Conservation (phyloP, 1,140 invertebrate species). For the Brevipalpus yothersi region DNA sequence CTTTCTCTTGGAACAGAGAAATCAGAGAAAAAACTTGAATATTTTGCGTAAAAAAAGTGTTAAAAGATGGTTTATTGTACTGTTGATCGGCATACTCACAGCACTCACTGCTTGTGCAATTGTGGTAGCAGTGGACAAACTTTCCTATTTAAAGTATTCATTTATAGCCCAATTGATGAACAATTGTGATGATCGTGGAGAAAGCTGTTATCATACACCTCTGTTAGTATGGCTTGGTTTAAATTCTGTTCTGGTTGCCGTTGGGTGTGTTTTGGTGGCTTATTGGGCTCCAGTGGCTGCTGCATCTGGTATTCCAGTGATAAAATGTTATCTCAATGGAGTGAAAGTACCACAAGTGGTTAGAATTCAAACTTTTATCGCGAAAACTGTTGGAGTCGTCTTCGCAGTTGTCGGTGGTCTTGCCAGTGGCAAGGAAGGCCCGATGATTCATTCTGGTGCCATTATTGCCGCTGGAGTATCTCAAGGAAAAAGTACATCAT, state of each 20-base stretch:
- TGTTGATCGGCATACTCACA: conserved; percentile 77
- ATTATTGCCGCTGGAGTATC: conserved; percentile 91
- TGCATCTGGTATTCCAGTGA: conserved; percentile 92
- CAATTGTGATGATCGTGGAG: conserved; percentile 28
- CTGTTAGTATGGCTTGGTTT: conserved; percentile 48
- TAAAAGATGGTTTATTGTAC: conserved; percentile 65
- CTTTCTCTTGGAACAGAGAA: conserved; percentile 43
- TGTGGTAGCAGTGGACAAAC: conserved; percentile 62
- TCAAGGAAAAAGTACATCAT: conserved; percentile 80
- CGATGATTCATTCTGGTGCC: conserved; percentile 98
- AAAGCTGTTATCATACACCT: conserved; percentile 40
- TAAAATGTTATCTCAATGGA: conserved; percentile 98
- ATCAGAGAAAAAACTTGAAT: conserved; percentile 71
- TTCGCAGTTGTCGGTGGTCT: conserved; percentile 80
- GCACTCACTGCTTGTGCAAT: conserved; percentile 68
- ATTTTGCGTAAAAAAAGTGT: conserved; percentile 32
- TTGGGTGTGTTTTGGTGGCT: conserved; percentile 57
- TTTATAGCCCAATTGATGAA: conserved; percentile 40
- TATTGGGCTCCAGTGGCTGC: conserved; percentile 57
- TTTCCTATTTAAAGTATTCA: conserved; percentile 57
- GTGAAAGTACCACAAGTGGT: conserved; percentile 80
- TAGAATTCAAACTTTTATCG: conserved; percentile 68
- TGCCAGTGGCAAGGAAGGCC: conserved; percentile 94
- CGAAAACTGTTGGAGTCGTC: conserved; percentile 77
- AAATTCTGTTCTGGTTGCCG: conserved; percentile 48